Evolutionary conservation across 2,113 vertebrate genomes (phyloP).

Genomic region (Oryzias celebensis): DNA sequence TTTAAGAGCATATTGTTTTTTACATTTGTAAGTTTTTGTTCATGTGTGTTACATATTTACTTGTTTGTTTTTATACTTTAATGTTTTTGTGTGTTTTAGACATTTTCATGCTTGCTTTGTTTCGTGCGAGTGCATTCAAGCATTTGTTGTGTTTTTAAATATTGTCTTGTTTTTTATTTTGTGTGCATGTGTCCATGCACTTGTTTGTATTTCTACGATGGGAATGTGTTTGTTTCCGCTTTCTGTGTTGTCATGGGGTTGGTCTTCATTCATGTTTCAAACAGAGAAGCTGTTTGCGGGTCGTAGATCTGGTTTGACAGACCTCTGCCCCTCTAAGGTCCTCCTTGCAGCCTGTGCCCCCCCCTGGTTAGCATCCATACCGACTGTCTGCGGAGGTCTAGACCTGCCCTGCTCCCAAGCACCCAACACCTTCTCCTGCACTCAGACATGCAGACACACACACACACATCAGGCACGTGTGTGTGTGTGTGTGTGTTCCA

Average conservation of each 20-base stretch:
- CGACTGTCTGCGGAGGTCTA: no score
- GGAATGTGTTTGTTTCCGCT: constrained; percentile 6
- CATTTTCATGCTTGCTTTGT: background rate
- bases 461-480: background rate
- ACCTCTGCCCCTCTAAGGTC: no score
- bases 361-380: no score
- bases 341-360: no score
- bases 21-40: background rate
- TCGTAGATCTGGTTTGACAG: no score
- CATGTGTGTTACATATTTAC: background rate
- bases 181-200: constrained; percentile 15
- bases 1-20: background rate
- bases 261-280: no score
- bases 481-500: constrained; percentile 18
- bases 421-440: no score
- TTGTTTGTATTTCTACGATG: background rate
- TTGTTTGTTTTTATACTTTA: background rate
- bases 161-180: background rate
- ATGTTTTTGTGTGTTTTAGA: background rate
- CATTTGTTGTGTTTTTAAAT: background rate
- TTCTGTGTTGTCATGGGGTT: no score
- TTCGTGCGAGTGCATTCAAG: no score
- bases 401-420: no score
- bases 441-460: no score
- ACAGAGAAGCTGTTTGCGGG: no score